These are phyloP conservation scores for Lynx canadensis DNA, from an alignment of 2,113 vertebrate species.

Conservation along the genomic window DNA sequence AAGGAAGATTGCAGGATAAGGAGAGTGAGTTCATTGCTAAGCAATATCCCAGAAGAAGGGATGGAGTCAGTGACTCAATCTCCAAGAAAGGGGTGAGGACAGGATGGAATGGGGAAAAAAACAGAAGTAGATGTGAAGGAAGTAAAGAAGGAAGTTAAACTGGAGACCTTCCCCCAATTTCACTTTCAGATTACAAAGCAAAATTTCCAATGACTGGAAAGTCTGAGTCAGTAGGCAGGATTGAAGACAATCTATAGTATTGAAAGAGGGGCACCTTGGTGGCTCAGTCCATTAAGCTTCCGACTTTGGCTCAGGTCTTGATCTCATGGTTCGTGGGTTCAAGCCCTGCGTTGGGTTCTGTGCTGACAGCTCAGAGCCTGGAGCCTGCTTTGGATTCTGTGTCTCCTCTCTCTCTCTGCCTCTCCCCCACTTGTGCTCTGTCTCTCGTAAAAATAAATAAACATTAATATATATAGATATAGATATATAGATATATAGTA, in stretches of 20 bases:
- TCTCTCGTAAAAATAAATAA: no score
- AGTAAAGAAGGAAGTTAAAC: neutral
- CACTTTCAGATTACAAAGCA: neutral
- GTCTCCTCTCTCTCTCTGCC: no score
- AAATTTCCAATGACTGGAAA: neutral
- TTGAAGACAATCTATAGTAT: neutral
- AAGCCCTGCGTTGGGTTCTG: no score
- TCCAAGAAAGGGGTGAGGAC: neutral
- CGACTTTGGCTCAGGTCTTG: no score
- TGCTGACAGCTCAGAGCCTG: no score
- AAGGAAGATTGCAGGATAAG: neutral
- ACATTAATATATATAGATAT: no score
- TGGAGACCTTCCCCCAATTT: neutral
- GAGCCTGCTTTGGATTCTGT: no score
- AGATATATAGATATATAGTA: neutral
- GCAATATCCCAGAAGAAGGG: neutral
- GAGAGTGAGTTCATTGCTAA: neutral
- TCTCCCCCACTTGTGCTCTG: no score
- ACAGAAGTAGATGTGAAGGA: neutral
- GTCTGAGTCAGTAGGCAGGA: neutral
- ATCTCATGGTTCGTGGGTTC: no score
- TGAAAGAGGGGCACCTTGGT: neutral
- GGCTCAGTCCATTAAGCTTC: no score
- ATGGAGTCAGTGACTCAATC: neutral
- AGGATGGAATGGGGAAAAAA: neutral